phyloP scores from a whole-genome alignment of 2,113 vertebrate species.

The Himantopus leucocephalus region DNA sequence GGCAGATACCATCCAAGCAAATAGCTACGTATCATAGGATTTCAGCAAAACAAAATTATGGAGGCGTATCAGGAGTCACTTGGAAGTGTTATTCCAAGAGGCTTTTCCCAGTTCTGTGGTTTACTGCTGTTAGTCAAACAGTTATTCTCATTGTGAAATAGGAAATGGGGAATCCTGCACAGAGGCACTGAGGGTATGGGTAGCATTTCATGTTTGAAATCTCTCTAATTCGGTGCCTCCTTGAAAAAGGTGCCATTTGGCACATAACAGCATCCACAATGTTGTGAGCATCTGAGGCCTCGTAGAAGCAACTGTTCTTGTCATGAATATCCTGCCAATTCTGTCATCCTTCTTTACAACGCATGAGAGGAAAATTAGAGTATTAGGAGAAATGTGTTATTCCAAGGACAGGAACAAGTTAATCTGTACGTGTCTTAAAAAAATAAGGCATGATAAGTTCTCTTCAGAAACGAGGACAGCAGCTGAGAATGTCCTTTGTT shows the following conservation, averaged over 20 bases:
- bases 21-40: background rate
- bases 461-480: background rate
- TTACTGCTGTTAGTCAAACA: background rate
- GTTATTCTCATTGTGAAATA: fast-evolving
- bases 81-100: background rate
- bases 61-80: background rate
- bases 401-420: background rate
- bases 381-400: background rate
- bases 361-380: background rate
- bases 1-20: background rate
- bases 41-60: background rate
- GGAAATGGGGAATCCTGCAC: background rate
- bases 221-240: background rate
- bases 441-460: background rate
- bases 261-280: background rate
- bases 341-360: background rate
- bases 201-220: background rate
- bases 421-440: background rate
- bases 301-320: background rate
- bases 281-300: background rate
- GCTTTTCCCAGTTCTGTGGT: background rate
- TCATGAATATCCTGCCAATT: background rate
- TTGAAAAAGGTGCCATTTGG: background rate
- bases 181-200: fast-evolving
- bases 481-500: background rate